Evolutionary conservation across 1,140 invertebrate species (phyloP).

Genomic region (Artemia franciscana): DNA sequence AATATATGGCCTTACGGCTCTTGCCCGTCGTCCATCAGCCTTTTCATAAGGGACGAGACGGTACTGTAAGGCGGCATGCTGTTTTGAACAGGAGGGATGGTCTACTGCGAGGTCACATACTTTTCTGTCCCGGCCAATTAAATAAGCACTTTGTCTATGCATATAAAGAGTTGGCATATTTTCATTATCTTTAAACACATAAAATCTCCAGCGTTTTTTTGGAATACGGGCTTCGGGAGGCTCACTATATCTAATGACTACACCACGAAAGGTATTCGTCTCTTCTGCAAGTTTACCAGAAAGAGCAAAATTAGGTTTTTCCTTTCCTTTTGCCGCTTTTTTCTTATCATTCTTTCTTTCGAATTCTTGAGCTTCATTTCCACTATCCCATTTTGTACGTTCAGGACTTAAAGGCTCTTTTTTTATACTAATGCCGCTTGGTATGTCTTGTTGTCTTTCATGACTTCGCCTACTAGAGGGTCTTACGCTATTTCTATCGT

Average conservation of each 20-base stretch:
- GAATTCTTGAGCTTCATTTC: not conserved
- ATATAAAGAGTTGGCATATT: slow-evolving; percentile 71
- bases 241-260: slow-evolving; percentile 93
- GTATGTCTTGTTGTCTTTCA: no score
- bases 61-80: slow-evolving; percentile 92
- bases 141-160: slow-evolving; percentile 86
- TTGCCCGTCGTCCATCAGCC: slow-evolving; percentile 40
- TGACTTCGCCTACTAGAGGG: not conserved
- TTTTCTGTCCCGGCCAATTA: slow-evolving; percentile 78
- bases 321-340: slow-evolving; percentile 35
- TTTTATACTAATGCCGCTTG: not conserved
- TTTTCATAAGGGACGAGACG: slow-evolving; percentile 56
- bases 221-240: slow-evolving; percentile 87
- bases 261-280: slow-evolving; percentile 80
- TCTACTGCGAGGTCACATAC: slow-evolving; percentile 88
- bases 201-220: slow-evolving; percentile 76
- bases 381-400: not conserved
- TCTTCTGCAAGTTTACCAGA: slow-evolving; percentile 92
- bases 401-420: not conserved
- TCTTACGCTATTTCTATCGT: not conserved
- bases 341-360: slow-evolving; percentile 12
- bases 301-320: slow-evolving; percentile 77
- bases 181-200: slow-evolving; percentile 91
- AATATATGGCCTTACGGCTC: slow-evolving; percentile 57
- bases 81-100: slow-evolving; percentile 95